Base-by-base conservation (phyloP, 2,888 invertebrate genomes). In the Antitype chi region DNA sequence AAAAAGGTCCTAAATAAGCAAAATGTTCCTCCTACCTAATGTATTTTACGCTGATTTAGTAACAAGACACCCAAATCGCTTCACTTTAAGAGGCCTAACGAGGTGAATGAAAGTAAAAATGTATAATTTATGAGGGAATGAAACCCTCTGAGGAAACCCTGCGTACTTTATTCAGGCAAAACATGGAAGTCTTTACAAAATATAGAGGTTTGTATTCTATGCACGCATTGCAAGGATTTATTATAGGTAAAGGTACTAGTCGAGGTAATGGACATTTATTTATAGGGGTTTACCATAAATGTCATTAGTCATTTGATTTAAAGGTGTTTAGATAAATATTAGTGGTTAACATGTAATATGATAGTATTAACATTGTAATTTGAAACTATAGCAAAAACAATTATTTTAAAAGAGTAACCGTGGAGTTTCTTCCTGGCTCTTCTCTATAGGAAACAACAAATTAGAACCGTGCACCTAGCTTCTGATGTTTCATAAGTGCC, bases 41-140 rank as follows among this genome's bases (percentile, higher is more conserved):
- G 59, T 80, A 63, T 68, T 80, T 81, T 47, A 60, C 67, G 70
- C 47, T 75, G 81, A 82, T 69, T 74, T 63, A 32, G 78, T 76
- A 70, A 81, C 70, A 57, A 69, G 74, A 82, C 70, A 85, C 69
- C 73, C 55, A 71, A 83, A 83, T 83, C 78, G 82, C 57, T 82
- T 78, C 86, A 66, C 64, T 80, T 74, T 79, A 74, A 76, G 77
- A 59, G 72, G 20, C 67, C 52, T 84, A 80, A 84, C 88, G 77
- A 86, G 78, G 66, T 70, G 79, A 85, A 74, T 53, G 78, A 75
- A 82, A 67, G 77, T 78, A 69, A 78, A 73, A 70, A 87, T 88
- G 84, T 84, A 80, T 84, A 78, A 88, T 87, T 79, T 88, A 87
- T 86, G 73, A 86, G 83, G 64, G 52, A 53, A 53, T 38, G 13